Evolutionary conservation across 2,797 vertebrate species (phyloP), one percentile per base, ranked within the genome.

Genomic region (Acanthurus leucopareius): DNA sequence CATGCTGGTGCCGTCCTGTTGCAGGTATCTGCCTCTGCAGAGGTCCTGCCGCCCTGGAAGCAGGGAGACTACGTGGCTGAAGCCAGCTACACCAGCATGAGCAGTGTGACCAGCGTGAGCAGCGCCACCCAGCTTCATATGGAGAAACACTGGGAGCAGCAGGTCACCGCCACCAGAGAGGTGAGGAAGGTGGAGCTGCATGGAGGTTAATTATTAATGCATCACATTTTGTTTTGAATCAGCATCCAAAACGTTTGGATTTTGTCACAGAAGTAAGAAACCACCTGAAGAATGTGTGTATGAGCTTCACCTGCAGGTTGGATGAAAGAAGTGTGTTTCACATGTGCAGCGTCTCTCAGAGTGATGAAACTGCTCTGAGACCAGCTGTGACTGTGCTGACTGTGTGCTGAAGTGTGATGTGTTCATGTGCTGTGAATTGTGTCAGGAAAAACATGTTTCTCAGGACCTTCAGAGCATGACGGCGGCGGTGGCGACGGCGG

Each of bases 21-120:
- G n/a, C n/a, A n/a, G n/a, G n/a, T n/a, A n/a, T n/a, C n/a, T n/a
- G n/a, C n/a, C n/a, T n/a, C n/a, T n/a, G n/a, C n/a, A n/a, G n/a
- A n/a, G n/a, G n/a, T n/a, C 98, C 95, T 96, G 76, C 98, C 98
- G 0, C 98, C 98, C 32, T 99, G 98, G 98, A 99, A 97, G 82
- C 97, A 97, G 82, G 97, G 94, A 45, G 96, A 95, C 66, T 97
- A 95, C 0, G 2, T 89, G 76, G 91, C 92, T 1, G 97, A 97
- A 85, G 66, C 95, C 19, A 93, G 96, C 88, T 97, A 95, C 92
- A 93, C 93, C 11, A 95, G 72, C 32, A 69, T 97, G 91, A 93
- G 90, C 69, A 72, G 77, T 19, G 25, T 95, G 68, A 80, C 49
- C 65, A 92, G 94, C 8, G 92, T 95, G 16, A 53, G 86, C 94